Base-by-base conservation (phyloP, 2,113 vertebrate species). In the Cavia aperea region DNA sequence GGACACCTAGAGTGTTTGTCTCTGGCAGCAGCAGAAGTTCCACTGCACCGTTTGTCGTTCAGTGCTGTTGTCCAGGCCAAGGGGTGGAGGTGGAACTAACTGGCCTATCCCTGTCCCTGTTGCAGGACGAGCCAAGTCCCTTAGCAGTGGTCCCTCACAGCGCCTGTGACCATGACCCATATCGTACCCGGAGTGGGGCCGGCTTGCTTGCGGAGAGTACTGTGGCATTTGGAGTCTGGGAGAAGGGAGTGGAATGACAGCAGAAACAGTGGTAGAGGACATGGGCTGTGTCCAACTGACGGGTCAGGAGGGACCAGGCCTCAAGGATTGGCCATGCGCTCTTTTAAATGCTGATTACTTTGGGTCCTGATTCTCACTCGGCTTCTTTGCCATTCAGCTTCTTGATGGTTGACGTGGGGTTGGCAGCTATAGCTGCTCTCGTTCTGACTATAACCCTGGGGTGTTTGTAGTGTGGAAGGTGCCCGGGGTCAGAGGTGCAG, bases 21-120 rank as follows among this genome's bases (percentile, higher is more conserved):
- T 33, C 81, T 43, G 9, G 39, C 36, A n/a, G 56, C 56, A 29
- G 31, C 36, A 3, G 82, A 33, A 60, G 33, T 19, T 31, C 54
- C 31, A 0, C 6, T 0, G 33, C 9, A 14, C 7, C 2, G 29
- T 16, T 3, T 39, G 33, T 11, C 36, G 49, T 19, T n/a, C 36
- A 3, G 16, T 0, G 62, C 24, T 10, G 16, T 23, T 39, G n/a
- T 63, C 12, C 0, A 31, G 54, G 36, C 58, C 51, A 63, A 23
- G 39, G 13, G 49, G 49, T 51, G 49, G 60, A 33, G 29, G 0
- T 1, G 16, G 62, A 43, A 60, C 65, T 29, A 14, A 8, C 36
- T 66, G 49, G 0, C 1, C n/a, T 49, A 14, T 60, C 39, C 70
- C 65, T 60, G 79, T 15, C 24, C 24, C 21, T 60, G 66, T 18